Conservation (phyloP, 1,140 invertebrate genomes). For the Euborellia annulipes region DNA sequence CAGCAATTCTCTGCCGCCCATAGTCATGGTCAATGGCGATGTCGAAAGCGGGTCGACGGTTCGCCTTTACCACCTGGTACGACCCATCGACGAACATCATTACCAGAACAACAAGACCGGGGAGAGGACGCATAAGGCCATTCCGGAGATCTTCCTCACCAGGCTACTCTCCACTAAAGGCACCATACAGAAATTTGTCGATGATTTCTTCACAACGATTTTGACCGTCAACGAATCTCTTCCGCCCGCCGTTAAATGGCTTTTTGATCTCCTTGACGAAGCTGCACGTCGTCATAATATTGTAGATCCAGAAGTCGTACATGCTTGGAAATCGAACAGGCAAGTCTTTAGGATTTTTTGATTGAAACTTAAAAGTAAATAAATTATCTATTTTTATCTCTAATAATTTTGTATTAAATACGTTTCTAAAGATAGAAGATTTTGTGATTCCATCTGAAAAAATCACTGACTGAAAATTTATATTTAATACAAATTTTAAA, state of each 20-base stretch:
- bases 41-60: constrained; percentile 52
- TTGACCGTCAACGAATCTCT: constrained; percentile 76
- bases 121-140: constrained; percentile 75
- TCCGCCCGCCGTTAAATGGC: constrained; percentile 85
- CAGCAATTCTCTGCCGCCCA: constrained; percentile 55
- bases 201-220: constrained; percentile 84
- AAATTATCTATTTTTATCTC: no score
- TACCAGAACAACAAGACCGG: constrained; percentile 34
- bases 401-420: no score
- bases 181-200: constrained; percentile 91
- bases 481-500: no score
- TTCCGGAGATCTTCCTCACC: constrained; percentile 90
- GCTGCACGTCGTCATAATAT: constrained; percentile 72
- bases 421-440: no score
- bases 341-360: no score
- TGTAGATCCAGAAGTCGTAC: constrained; percentile 73
- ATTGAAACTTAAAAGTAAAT: no score
- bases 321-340: constrained; percentile 91
- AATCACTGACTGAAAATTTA: no score
- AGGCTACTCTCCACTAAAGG: constrained; percentile 85
- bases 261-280: constrained; percentile 88
- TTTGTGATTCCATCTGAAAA: no score
- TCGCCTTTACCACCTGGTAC: constrained; percentile 68
- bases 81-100: constrained; percentile 56
- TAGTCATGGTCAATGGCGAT: constrained; percentile 58